Evolutionary conservation across 2,797 vertebrate species (phyloP).

Genomic region (Champsocephalus gunnari): DNA sequence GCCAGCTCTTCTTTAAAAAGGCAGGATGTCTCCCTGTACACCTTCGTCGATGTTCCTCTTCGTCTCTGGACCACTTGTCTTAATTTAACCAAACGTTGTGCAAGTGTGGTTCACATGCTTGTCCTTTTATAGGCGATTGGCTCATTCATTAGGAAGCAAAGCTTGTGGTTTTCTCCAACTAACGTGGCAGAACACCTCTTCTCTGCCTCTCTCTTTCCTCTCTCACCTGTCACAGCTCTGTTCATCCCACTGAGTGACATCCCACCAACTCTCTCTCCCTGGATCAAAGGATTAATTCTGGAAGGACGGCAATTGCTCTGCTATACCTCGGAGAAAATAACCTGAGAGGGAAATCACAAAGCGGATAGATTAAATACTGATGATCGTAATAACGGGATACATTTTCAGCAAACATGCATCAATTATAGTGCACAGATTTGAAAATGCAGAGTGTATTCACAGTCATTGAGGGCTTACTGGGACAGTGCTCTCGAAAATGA

Average conservation of each 20-base stretch:
- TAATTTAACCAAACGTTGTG: conserved; percentile 52
- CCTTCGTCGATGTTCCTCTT: conserved; percentile 4
- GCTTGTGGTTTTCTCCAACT: conserved; percentile 53
- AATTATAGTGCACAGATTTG: conserved; percentile 38
- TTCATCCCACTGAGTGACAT: conserved; percentile 56
- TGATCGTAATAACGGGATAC: conserved; percentile 36
- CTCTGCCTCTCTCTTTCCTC: conserved; percentile 33
- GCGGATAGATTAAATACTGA: conserved; percentile 32
- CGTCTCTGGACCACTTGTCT: conserved; percentile 20
- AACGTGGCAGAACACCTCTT: conserved; percentile 56
- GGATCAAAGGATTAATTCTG: conserved; percentile 72
- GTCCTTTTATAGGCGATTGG: conserved; percentile 59
- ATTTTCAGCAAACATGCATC: conserved; percentile 24
- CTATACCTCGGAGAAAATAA: conserved; percentile 63
- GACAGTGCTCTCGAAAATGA: conserved; percentile 2
- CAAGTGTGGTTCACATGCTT: conserved; percentile 46
- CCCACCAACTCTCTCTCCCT: conserved; percentile 52
- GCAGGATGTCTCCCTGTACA: conserved; percentile 7
- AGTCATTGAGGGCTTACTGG: conserved; percentile 13
- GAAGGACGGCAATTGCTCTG: conserved; percentile 61
- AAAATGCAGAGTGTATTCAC: conserved; percentile 24
- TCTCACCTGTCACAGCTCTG: conserved; percentile 61
- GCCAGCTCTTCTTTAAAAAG: conserved; percentile 21
- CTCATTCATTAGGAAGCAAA: conserved; percentile 68
- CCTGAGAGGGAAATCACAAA: conserved; percentile 47